phyloP scores from a whole-genome alignment of 2,888 invertebrate species.

The Andrena hattorfiana region DNA sequence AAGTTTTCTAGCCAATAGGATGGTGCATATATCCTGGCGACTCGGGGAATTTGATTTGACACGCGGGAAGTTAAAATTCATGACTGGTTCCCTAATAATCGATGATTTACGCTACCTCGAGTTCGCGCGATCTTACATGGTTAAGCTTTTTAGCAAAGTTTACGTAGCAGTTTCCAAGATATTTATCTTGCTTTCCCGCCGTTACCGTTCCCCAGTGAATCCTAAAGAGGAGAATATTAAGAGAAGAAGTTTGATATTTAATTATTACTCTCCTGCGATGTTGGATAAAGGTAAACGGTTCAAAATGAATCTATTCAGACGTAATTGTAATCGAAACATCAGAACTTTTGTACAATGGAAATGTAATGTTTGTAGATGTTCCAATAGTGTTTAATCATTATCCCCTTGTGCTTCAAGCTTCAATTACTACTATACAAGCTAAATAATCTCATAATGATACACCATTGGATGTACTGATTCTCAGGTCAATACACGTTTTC shows the following conservation, averaged over 20 bases:
- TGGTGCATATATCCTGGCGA: neutral
- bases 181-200: constrained; percentile 1
- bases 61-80: constrained; percentile 3
- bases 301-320: no score
- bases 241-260: neutral
- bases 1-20: neutral
- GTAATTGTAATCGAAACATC: no score
- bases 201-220: neutral
- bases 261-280: neutral
- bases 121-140: neutral
- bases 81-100: neutral
- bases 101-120: neutral
- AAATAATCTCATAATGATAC: no score
- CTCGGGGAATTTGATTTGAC: neutral
- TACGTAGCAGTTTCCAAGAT: neutral
- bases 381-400: no score
- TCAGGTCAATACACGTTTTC: no score
- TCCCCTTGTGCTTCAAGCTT: no score
- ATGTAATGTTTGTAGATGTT: no score
- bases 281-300: neutral
- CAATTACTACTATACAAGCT: no score
- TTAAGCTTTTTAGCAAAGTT: constrained; percentile 7
- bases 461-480: no score
- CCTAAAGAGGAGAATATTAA: neutral
- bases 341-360: no score